phyloP scores from a whole-genome alignment of 37 sponge, comb jelly and placozoan genomes.

The Chondrilla cf. caribensis region DNA sequence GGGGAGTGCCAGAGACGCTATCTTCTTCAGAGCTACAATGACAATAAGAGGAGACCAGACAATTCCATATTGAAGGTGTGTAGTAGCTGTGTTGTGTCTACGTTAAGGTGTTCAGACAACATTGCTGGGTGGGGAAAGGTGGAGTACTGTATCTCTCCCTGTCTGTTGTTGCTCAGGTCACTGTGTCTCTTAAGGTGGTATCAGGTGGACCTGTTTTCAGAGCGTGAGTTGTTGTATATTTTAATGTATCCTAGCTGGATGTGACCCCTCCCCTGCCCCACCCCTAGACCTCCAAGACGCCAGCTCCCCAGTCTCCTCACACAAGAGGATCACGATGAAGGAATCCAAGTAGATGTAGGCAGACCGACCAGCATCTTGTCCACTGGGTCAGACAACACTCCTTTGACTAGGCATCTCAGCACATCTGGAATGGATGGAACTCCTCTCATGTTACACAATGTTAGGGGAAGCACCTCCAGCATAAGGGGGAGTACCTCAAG shows the following conservation, averaged over 20 bases:
- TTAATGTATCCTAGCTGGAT: too few species aligned
- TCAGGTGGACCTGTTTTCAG: constrained; percentile 17
- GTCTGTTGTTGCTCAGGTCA: not conserved
- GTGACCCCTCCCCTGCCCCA: too few species aligned
- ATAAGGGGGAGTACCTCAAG: not conserved
- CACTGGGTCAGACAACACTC: not conserved
- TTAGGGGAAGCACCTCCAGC: not conserved
- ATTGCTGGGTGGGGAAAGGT: too few species aligned
- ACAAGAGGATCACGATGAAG: not conserved
- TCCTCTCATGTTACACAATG: not conserved
- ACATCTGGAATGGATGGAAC: not conserved
- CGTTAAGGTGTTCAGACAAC: too few species aligned
- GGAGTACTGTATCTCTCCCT: not conserved
- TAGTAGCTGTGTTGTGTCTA: too few species aligned
- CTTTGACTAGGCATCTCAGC: not conserved
- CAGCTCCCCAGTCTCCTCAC: not conserved
- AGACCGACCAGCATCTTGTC: constrained; percentile 12
- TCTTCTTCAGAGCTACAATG: constrained; percentile 79
- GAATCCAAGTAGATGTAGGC: not conserved
- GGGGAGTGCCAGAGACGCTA: constrained; percentile 52
- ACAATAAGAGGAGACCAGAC: constrained; percentile 70
- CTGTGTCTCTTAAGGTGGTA: not conserved
- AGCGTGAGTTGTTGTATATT: constrained; percentile 4
- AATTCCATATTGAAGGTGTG: constrained; percentile 85
- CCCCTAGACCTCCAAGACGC: constrained; percentile 1